Base-by-base conservation (phyloP, 2,113 vertebrate species). In the Pleuronectes platessa region DNA sequence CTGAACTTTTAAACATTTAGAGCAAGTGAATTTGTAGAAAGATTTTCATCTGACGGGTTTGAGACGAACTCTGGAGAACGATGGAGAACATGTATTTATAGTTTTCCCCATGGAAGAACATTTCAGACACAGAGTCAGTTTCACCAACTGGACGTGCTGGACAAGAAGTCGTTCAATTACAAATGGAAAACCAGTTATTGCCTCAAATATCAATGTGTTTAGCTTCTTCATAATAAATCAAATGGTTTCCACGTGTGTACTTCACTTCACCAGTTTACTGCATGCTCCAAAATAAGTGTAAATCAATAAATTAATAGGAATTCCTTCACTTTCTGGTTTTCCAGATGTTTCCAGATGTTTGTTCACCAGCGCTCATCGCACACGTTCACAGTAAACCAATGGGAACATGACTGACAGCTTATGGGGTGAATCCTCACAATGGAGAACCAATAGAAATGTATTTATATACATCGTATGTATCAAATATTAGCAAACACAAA, bases 131-230 rank as follows among this genome's bases (percentile, higher is more conserved):
- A 51, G 58, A 73, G 71, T 80, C 63, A 75, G 5, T 78, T 78
- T 83, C 75, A 8, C 73, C 40, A 37, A 62, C 58, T 74, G 61
- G 66, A 79, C 68, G 70, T 14, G 71, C 61, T 47, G 67, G 68
- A 62, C 49, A 62, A 66, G 66, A 76, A 24, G 64, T 72, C 31
- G 40, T 35, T 64, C 9, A 74, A 86, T 87, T 69, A 61, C 87
- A 84, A 87, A 81, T 81, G 86, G 56, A 93, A 35, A 89, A 85
- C 45, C 85, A 86, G 81, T 93, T 95, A 94, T 95, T 95, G 93
- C 94, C 93, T 94, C 89, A 90, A 89, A 89, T 91, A 90, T 93
- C 53, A 76, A 81, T 82, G 81, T 82, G 82, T 89, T 92, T 90
- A 31, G 31, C 82, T 76, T 90, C 59, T 65, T 78, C 74, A 58